Evolutionary conservation across 2,888 invertebrate genomes (phyloP), one percentile per base, ranked within the genome.

Genomic region (Dryobotodes eremita): DNA sequence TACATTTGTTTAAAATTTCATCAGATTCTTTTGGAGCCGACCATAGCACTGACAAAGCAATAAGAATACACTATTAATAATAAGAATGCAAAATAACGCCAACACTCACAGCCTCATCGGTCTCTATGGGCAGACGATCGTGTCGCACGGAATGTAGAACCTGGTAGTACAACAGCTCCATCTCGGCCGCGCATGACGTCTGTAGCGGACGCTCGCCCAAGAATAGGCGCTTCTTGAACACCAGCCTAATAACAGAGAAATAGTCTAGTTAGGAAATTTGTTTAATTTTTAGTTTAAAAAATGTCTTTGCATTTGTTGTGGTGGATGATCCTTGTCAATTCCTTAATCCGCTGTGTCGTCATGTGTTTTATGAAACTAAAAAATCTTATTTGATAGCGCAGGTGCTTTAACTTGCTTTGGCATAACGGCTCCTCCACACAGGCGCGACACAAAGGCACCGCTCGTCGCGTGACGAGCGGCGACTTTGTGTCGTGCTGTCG

Each of bases 141-240:
- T 98, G 98, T 76, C 99, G 97, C 80, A 99, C 97, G 88, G 99
- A 98, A 92, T 99, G 99, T 82, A 99, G 96, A 72, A 99, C 98
- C 95, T 99, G 99, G 96, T 99, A 99, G 94, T 99, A 99, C 55
- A 99, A 95, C 62, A 99, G 96, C 94, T 99, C 99, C 95, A 99
- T 99, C 94, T 99, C 99, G 0, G 99, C 99, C 0, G 98, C 98
- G 93, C 97, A 96, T 87, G 97, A 94, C 79, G 97, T 96, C 90
- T 96, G 95, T 83, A 97, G 93, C 73, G 95, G 96, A 17, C 94
- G 92, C 85, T 96, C 96, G 86, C 95, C 97, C 82, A 97, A 92
- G 93, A 97, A 97, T 77, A 97, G 88, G 0, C 97, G 96, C 89
- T 96, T 97, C 90, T 96, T 97, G 93, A 95, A 97, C 85, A 95